Base-by-base conservation (phyloP, 2,888 invertebrate genomes). In the Laothoe populi region DNA sequence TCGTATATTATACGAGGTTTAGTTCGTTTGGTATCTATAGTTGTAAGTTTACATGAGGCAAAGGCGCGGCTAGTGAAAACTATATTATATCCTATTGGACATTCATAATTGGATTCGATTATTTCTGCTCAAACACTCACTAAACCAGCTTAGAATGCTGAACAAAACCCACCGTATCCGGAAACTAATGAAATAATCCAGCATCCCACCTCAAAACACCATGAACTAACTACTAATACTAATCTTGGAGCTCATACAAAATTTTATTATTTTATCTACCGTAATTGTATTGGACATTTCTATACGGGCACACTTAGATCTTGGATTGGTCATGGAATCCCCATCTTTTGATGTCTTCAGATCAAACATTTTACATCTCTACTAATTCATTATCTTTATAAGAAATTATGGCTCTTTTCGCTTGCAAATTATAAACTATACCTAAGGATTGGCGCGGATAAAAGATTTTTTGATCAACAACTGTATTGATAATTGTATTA, bases 1-100 rank as follows among this genome's bases (percentile, higher is more conserved):
- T 67, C 68, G 73, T 77, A 16, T 16, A 78, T 58, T 40, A 42
- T 42, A 24, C 13, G 35, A 31, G 24, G 42, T 23, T 23, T 26
- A 42, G 19, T 31, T 53, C 35, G 49, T 49, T 49, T 13, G 19
- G 11, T 53, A 35, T 53, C 35, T 21, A 16, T 10, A 3, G 10
- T 49, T 31, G 16, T 16, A 4, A 19, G 31, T 31, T 16, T 11
- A 8, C 19, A 8, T 19, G 19, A 11, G 11, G 19, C 10, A 21
- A 31, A 53, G 53, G 19, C 19, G 11, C 19, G n/a, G 35, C 31
- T 21, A 11, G 19, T 35, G 2, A 31, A 31, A 35, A 53, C 11
- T 21, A 1, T 46, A 4, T 38, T 10, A 1, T 10, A 13, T 11
- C 11, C 24, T 23, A 23, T 46, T 46, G 13, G 10, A 46, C 24